phyloP scores from a whole-genome alignment of 2,113 vertebrate genomes.

The Odocoileus virginianus region DNA sequence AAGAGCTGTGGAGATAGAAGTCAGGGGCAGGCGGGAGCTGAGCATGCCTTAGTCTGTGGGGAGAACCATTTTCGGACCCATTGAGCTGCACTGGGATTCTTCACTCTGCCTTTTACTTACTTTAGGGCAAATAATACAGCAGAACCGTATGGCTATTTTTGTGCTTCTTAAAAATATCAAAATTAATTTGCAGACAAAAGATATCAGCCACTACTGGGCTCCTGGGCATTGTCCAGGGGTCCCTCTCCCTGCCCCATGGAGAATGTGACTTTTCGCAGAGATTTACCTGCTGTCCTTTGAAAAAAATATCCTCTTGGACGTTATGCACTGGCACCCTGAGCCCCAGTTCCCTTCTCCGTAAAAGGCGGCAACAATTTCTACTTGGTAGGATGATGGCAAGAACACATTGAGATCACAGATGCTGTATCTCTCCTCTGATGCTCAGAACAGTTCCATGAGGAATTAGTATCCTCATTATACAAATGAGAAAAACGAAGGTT shows the following conservation, averaged over 20 bases:
- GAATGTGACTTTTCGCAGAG: not conserved
- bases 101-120: conserved; percentile 34
- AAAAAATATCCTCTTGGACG: not conserved
- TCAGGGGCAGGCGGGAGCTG: not conserved
- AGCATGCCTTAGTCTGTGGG: not conserved
- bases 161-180: conserved; percentile 61
- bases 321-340: not conserved
- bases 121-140: conserved; percentile 58
- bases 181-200: conserved; percentile 38
- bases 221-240: not conserved
- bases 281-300: not conserved
- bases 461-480: not conserved
- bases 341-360: not conserved
- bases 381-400: not conserved
- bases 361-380: not conserved
- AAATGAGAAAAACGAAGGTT: not conserved
- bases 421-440: not conserved
- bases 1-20: not conserved
- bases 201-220: not conserved
- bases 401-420: not conserved
- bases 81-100: conserved; percentile 13
- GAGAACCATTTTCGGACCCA: not conserved
- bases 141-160: conserved; percentile 60
- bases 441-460: not conserved
- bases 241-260: not conserved